These are phyloP conservation scores for Xylocopa sonorina DNA, from an alignment of 1,140 invertebrate species.

Conservation along the genomic window DNA sequence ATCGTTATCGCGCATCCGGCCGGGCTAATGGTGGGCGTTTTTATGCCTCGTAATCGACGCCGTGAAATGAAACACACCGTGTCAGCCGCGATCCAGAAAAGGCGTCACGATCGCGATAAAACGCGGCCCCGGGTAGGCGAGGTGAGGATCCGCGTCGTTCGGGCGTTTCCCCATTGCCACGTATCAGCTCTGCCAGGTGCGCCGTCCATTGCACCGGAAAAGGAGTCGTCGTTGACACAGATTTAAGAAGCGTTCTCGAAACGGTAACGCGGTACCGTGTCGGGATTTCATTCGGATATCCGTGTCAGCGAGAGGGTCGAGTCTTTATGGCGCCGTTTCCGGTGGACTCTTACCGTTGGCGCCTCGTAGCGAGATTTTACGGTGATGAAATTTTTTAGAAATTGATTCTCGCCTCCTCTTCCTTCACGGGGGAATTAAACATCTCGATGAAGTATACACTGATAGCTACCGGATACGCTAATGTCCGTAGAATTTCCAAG, in stretches of 20 bases:
- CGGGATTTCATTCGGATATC: not conserved
- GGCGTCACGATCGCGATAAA: not conserved
- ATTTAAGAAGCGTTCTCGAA: slow-evolving; percentile 4
- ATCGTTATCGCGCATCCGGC: not conserved
- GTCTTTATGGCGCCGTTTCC: not conserved
- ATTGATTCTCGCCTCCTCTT: too few species aligned
- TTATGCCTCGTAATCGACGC: slow-evolving; percentile 19
- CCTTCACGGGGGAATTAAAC: not conserved
- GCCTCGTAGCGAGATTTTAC: not conserved
- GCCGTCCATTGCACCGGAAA: not conserved
- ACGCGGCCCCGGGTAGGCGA: not conserved
- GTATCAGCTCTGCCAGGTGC: not conserved
- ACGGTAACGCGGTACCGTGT: not conserved
- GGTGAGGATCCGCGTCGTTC: not conserved
- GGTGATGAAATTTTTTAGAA: not conserved
- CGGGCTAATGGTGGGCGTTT: slow-evolving; percentile 15
- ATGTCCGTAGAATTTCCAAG: too few species aligned
- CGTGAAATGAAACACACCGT: slow-evolving; percentile 7
- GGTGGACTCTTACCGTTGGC: not conserved
- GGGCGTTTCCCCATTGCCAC: not conserved
- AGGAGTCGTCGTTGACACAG: not conserved
- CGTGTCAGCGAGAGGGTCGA: not conserved
- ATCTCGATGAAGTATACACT: too few species aligned
- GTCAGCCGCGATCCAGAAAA: not conserved
- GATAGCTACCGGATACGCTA: too few species aligned